Conservation (phyloP, 2,113 vertebrate species). For the Lagopus leucura region DNA sequence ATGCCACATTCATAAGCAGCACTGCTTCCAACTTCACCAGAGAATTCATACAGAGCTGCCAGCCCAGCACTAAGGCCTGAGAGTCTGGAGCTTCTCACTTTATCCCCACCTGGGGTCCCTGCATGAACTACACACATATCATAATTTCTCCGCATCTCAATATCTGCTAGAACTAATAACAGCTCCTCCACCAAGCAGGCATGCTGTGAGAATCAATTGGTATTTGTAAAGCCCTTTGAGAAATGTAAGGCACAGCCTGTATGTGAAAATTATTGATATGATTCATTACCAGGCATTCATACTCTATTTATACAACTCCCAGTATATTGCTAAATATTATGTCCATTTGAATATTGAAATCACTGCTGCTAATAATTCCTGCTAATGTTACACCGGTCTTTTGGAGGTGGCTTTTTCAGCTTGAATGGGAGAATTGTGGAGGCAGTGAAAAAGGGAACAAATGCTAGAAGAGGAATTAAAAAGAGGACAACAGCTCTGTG, state of each 20-base stretch:
- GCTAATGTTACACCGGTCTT: slow-evolving; percentile 50
- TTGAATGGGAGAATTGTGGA: slow-evolving; percentile 53
- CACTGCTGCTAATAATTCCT: slow-evolving; percentile 65
- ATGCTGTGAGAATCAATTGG: slow-evolving; percentile 64
- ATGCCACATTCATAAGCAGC: neutral
- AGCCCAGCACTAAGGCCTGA: neutral
- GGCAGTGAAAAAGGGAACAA: slow-evolving; percentile 46
- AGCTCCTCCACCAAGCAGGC: slow-evolving; percentile 52
- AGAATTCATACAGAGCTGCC: neutral
- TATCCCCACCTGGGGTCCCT: slow-evolving; percentile 9
- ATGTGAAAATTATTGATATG: slow-evolving; percentile 74
- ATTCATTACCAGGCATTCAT: slow-evolving; percentile 73
- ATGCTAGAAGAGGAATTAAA: slow-evolving; percentile 34
- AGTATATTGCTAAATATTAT: slow-evolving; percentile 53
- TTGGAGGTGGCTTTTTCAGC: slow-evolving; percentile 27
- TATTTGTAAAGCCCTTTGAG: slow-evolving; percentile 66
- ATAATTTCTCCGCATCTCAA: slow-evolving; percentile 20
- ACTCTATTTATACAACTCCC: slow-evolving; percentile 69
- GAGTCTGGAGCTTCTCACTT: neutral
- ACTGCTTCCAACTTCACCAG: neutral
- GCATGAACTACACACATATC: neutral
- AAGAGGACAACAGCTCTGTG: slow-evolving; percentile 44
- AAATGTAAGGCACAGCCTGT: slow-evolving; percentile 61
- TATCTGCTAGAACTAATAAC: slow-evolving; percentile 50
- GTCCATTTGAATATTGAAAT: slow-evolving; percentile 64